These are phyloP conservation scores for Pseudopodoces humilis DNA, from an alignment of 2,113 vertebrate species.

Conservation along the genomic window DNA sequence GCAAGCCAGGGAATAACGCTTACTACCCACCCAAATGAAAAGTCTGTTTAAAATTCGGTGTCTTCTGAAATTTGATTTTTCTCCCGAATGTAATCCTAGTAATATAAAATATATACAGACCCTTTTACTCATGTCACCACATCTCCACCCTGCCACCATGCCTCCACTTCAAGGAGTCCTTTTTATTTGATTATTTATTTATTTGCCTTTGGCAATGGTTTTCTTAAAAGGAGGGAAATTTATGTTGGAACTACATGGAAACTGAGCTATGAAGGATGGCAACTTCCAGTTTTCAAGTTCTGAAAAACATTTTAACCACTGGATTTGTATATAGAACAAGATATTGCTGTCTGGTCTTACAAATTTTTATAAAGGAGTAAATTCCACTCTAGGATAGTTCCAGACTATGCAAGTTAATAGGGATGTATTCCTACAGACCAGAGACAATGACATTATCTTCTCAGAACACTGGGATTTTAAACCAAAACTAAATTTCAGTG, in stretches of 20 bases:
- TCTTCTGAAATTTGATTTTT: not conserved
- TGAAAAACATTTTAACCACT: not conserved
- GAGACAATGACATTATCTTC: not conserved
- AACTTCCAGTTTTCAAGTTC: not conserved
- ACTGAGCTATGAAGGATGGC: not conserved
- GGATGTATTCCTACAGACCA: not conserved
- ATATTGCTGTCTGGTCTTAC: not conserved
- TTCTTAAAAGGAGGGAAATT: not conserved
- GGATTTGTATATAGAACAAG: not conserved
- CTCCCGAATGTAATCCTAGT: not conserved
- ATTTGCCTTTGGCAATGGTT: not conserved
- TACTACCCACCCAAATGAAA: not conserved
- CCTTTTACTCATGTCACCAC: not conserved
- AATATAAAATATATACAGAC: not conserved
- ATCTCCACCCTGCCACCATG: accelerated
- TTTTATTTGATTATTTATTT: not conserved
- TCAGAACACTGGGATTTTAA: not conserved
- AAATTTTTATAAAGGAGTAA: not conserved
- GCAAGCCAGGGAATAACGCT: not conserved
- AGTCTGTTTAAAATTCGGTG: not conserved
- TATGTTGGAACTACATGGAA: not conserved
- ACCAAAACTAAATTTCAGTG: not conserved
- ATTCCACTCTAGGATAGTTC: not conserved
- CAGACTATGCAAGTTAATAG: not conserved
- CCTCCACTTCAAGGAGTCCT: accelerated